Evolutionary conservation across 2,888 invertebrate species (phyloP).

Genomic region (Leistus spinibarbis): DNA sequence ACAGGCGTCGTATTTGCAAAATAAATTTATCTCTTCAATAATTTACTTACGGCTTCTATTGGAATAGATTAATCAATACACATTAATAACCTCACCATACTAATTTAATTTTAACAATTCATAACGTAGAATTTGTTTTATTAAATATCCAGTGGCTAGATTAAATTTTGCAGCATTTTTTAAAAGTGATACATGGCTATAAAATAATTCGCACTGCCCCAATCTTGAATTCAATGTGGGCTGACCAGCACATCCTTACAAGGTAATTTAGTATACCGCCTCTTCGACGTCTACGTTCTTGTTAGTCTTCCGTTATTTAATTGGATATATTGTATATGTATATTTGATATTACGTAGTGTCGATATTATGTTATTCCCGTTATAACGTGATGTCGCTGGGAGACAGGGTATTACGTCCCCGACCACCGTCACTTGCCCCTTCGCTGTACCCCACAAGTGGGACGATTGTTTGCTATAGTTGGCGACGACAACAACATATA

Average conservation of each 20-base stretch:
- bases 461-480: background rate
- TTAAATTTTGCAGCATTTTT: no score
- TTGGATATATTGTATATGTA: background rate
- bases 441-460: background rate
- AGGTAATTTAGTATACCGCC: background rate
- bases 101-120: no score
- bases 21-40: background rate
- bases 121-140: no score
- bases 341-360: background rate
- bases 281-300: background rate
- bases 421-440: background rate
- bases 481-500: background rate
- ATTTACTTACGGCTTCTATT: no score
- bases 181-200: no score
- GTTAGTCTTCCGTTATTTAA: background rate
- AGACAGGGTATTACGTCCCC: no score
- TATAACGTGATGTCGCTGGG: background rate
- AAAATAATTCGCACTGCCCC: background rate
- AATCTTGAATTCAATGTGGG: background rate
- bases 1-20: background rate
- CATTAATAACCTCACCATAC: no score
- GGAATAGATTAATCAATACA: no score
- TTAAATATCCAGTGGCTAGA: no score
- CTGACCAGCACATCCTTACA: background rate
- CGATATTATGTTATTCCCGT: background rate